Conservation (phyloP, 1,140 invertebrate genomes). For the Parasteatoda tepidariorum region DNA sequence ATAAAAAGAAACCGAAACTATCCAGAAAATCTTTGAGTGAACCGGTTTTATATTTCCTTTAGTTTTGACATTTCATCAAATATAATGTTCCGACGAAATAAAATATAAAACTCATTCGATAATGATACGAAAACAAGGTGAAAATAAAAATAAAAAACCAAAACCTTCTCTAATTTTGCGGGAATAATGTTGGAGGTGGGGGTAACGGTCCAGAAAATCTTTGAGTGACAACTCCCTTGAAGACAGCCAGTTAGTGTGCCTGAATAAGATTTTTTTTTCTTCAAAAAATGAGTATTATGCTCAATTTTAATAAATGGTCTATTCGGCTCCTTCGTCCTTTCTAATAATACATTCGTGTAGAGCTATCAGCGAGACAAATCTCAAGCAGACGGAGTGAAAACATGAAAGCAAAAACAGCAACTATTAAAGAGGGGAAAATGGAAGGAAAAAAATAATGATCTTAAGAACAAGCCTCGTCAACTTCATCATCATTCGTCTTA, state of each 20-base stretch:
- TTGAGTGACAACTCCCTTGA: neutral
- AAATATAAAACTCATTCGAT: no score
- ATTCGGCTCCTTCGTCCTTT: neutral
- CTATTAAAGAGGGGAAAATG: neutral
- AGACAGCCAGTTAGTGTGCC: neutral
- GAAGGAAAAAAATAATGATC: neutral
- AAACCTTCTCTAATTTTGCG: no score
- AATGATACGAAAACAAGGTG: no score
- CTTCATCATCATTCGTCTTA: slow-evolving; percentile 55
- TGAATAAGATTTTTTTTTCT: neutral
- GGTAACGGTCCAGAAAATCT: neutral
- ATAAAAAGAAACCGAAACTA: no score
- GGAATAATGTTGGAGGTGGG: no score
- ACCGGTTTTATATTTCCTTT: no score
- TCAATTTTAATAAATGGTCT: neutral
- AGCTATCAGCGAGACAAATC: slow-evolving; percentile 36
- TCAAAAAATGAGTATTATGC: neutral
- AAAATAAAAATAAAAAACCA: no score
- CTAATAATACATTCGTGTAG: slow-evolving; percentile 22
- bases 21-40: no score
- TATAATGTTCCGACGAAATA: no score
- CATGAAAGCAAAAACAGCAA: neutral
- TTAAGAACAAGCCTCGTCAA: slow-evolving; percentile 11
- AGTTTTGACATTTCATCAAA: no score
- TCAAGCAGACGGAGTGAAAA: slow-evolving; percentile 21